Base-by-base conservation (phyloP, 2,888 invertebrate genomes). In the Chelonus formosanus region DNA sequence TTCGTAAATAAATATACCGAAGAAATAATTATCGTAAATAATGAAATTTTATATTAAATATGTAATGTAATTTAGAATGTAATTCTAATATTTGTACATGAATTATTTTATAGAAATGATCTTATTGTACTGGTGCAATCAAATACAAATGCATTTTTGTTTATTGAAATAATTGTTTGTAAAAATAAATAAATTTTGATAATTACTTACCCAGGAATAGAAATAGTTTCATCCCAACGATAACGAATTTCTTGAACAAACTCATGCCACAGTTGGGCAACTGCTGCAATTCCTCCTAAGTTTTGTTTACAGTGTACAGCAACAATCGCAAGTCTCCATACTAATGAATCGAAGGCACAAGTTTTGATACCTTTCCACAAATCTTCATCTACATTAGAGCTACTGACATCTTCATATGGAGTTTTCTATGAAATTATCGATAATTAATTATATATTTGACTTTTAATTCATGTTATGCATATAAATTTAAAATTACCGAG, bases 251-350 rank as follows among this genome's bases (percentile, higher is more conserved):
- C 96, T 75, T 95, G 91, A 0, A 93, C 89, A 79, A 98, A 94
- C 81, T 97, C 96, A 76, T 94, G 93, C 98, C 98, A 98, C 8
- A 98, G 82, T 79, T 97, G 96, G 0, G 95, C 94, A 63, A 96
- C 87, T 58, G 92, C 91, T 55, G 85, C 84, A 0, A 90, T 87
- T 4, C 94, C 90, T 1, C 94, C 94, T 31, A 93, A 89, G 47
- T 90, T 91, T 71, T 92, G 90, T 60, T 91, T 86, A 54, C 92
- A 88, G 66, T 92, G 91, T 31, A 91, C 91, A 71, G 92, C 87
- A 36, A 92, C 87, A 35, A 94, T 88, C 0, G 94, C 90, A 35
- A 97, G 84, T 50, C 96, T 89, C 90, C 94, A 93, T 0, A 93
- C 90, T 50, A 98, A 85, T 2, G 95, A 91, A 75, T 92, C 92